Conservation (phyloP, 2,113 vertebrate species). For the Drymodes brunneopygia region DNA sequence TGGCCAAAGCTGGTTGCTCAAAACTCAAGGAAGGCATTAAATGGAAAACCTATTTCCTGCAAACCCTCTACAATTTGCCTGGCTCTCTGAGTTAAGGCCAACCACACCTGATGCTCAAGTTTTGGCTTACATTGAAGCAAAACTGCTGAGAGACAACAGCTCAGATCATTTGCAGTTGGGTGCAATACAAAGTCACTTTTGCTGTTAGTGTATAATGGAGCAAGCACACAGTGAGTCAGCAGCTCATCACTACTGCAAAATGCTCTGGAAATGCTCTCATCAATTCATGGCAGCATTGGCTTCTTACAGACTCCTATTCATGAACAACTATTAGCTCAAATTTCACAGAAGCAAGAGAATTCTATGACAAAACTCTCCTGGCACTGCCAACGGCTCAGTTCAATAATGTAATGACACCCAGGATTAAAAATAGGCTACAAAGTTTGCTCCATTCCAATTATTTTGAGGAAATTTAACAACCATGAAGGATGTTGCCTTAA, state of each 20-base stretch:
- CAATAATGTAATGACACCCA: slow-evolving; percentile 59
- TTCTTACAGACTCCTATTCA: slow-evolving; percentile 58
- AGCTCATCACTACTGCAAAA: slow-evolving; percentile 55
- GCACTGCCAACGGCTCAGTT: slow-evolving; percentile 49
- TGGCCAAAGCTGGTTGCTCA: not conserved
- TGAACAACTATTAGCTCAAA: slow-evolving; percentile 66
- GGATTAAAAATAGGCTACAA: slow-evolving; percentile 53
- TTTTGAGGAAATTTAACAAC: not conserved
- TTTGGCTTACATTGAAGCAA: not conserved
- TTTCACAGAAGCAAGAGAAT: slow-evolving; percentile 62
- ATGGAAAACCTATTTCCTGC: not conserved
- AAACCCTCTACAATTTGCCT: not conserved
- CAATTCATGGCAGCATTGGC: slow-evolving; percentile 14
- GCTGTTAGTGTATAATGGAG: not conserved
- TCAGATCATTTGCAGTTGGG: not conserved
- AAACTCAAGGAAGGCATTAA: not conserved
- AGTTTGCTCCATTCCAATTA: slow-evolving; percentile 14
- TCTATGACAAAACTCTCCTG: slow-evolving; percentile 59
- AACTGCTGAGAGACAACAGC: not conserved
- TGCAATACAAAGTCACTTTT: slow-evolving; percentile 29
- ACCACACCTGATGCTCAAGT: not conserved
- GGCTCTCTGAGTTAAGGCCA: not conserved
- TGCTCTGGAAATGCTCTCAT: slow-evolving; percentile 49
- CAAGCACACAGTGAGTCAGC: not conserved
- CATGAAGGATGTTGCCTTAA: not conserved